phyloP scores from a whole-genome alignment of 2,888 invertebrate genomes.

The Aphrophora alni region DNA sequence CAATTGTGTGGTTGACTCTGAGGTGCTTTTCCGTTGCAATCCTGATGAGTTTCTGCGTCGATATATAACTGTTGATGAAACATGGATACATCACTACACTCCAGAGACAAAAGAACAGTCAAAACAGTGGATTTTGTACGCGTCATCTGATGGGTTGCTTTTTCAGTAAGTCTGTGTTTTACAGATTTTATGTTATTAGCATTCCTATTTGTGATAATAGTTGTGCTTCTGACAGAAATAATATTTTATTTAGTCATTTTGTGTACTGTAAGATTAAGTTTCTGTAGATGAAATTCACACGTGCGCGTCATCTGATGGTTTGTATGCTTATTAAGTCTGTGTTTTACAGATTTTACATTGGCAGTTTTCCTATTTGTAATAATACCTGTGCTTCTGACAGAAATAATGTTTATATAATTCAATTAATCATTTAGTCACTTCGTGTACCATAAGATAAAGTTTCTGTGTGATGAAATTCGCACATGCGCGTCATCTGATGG shows the following conservation, averaged over 20 bases:
- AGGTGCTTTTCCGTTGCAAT: too few relatives aligned
- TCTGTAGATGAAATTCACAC: neutral
- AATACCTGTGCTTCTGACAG: neutral
- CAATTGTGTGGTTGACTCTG: too few relatives aligned
- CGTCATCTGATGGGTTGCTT: neutral
- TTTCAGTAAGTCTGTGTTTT: neutral
- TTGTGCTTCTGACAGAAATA: neutral
- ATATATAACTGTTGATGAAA: too few relatives aligned
- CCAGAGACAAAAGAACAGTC: too few relatives aligned
- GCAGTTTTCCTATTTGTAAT: neutral
- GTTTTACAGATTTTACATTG: neutral
- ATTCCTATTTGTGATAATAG: neutral
- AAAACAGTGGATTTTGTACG: too few relatives aligned
- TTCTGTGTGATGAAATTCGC: too few relatives aligned
- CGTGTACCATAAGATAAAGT: too few relatives aligned
- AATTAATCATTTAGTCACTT: too few relatives aligned
- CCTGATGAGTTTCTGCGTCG: too few relatives aligned
- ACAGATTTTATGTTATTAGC: neutral
- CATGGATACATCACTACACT: too few relatives aligned
- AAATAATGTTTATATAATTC: too few relatives aligned
- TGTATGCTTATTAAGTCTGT: neutral
- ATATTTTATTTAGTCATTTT: neutral
- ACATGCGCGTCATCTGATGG: neutral
- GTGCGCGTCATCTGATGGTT: conserved; percentile 1
- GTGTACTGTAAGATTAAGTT: neutral